Evolutionary conservation across 2,888 invertebrate species (phyloP), one percentile per base, ranked within the genome.

Genomic region (Steromphala cineraria): DNA sequence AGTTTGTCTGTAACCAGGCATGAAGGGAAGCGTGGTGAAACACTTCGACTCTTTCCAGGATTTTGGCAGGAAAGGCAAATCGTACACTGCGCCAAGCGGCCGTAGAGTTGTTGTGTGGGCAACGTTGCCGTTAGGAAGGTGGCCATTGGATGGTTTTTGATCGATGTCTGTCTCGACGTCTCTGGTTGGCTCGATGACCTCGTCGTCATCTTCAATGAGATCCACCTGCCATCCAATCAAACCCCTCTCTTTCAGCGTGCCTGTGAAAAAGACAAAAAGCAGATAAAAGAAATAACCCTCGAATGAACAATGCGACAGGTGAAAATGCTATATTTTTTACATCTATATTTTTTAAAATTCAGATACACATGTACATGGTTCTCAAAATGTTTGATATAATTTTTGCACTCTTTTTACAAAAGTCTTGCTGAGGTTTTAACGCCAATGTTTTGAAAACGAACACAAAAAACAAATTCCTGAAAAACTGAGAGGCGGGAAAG

Each of bases 191-290:
- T 62, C 62, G 19, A n/a, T 19, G 36, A 36, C 17, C 10, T 24
- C 40, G 2, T 71, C 31, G 3, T 28, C n/a, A 31, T 71, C 71
- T 71, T 71, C 71, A 15, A 71, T 10, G 15, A 40, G 19, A 3
- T 71, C 71, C 36, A n/a, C 71, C 40, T 71, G 71, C 71, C 71
- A 71, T 13, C 71, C 36, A n/a, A 71, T 78, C 15, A 86, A 83
- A 1, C 86, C 86, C 7, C 86, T 77, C 76, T 87, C 85, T 28
- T 83, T 78, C 85, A 78, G 76, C 15, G 84, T 83, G 10, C 87
- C 85, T 87, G 67, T 71, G 13, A 13, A 36, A 40, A 71, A 71
- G 31, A 40, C n/a, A n/a, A n/a, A n/a, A n/a, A n/a, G n/a, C n/a
- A n/a, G n/a, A 71, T 62, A 10, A 5, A 56, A 5, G 5, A 56